Conservation (phyloP, 2,888 invertebrate genomes). For the Drosophila mayaguana region DNA sequence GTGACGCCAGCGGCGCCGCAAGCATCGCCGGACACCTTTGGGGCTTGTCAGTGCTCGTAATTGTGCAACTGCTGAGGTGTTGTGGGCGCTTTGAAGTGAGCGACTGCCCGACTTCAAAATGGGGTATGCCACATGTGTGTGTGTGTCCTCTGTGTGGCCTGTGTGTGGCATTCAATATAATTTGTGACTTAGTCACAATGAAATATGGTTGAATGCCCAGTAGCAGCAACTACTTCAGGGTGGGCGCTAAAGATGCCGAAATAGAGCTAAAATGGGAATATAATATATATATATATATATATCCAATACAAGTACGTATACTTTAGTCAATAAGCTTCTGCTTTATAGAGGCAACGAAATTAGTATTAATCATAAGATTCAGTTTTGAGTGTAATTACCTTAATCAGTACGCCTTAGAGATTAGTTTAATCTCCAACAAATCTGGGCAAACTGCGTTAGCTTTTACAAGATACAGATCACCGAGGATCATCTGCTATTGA, state of each 20-base stretch:
- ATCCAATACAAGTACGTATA: too few species aligned
- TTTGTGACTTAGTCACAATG: conserved; percentile 32
- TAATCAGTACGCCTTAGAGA: not conserved
- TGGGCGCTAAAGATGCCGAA: conserved; percentile 4
- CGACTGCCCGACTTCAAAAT: conserved; percentile 5
- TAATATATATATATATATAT: too few species aligned
- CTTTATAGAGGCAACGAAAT: too few species aligned
- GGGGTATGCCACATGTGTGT: conserved; percentile 8
- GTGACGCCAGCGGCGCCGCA: conserved; percentile 59
- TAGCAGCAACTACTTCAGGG: conserved; percentile 23
- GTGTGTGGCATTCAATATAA: conserved; percentile 45
- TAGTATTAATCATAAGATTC: too few species aligned
- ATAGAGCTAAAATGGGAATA: not conserved
- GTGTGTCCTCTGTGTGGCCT: conserved; percentile 4
- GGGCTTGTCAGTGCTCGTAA: conserved; percentile 54
- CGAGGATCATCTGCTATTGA: not conserved
- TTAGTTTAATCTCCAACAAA: not conserved
- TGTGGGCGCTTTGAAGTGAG: conserved; percentile 35
- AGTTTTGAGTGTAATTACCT: too few species aligned
- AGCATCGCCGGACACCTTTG: conserved; percentile 62
- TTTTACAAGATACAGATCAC: not conserved
- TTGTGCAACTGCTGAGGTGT: conserved; percentile 57
- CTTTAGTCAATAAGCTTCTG: too few species aligned
- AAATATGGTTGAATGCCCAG: conserved; percentile 28
- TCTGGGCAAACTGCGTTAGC: not conserved